A percentile compares a stretch with the other conserved stretches of the same genome.
Conservation (phyloP, 2,888 invertebrate species). For the Incurvaria masculella region DNA sequence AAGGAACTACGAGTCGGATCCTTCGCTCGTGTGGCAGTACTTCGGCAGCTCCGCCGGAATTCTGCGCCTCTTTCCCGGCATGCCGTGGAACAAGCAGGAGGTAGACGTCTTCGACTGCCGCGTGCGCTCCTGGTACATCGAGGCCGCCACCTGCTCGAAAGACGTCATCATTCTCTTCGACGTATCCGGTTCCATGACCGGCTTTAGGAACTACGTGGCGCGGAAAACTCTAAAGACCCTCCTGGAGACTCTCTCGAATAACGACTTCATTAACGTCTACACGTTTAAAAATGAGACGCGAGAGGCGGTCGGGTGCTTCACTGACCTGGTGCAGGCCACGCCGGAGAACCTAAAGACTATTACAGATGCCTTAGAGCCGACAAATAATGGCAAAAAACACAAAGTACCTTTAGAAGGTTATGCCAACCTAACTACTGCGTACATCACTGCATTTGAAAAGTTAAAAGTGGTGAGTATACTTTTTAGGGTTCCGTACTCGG, state of each 20-base stretch:
- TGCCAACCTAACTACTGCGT: constrained; percentile 81
- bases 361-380: constrained; percentile 61
- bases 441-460: constrained; percentile 79
- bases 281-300: constrained; percentile 70
- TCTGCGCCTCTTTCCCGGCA: constrained; percentile 87
- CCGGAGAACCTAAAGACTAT: constrained; percentile 78
- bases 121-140: constrained; percentile 92
- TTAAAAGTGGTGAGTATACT: constrained; percentile 61
- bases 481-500: too few relatives aligned
- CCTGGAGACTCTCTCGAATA: constrained; percentile 93
- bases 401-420: constrained; percentile 69
- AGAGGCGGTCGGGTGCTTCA: constrained; percentile 83
- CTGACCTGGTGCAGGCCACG: constrained; percentile 84
- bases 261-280: constrained; percentile 95
- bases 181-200: constrained; percentile 95
- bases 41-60: constrained; percentile 95
- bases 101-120: constrained; percentile 89
- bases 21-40: constrained; percentile 94
- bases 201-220: constrained; percentile 71
- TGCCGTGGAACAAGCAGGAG: constrained; percentile 58
- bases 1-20: constrained; percentile 84
- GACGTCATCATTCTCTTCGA: constrained; percentile 95
- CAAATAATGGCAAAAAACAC: constrained; percentile 29
- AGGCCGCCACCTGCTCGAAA: constrained; percentile 97
- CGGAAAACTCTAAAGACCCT: constrained; percentile 84